Conservation (phyloP, 2,888 invertebrate species). For the Hypomecis atomaria region DNA sequence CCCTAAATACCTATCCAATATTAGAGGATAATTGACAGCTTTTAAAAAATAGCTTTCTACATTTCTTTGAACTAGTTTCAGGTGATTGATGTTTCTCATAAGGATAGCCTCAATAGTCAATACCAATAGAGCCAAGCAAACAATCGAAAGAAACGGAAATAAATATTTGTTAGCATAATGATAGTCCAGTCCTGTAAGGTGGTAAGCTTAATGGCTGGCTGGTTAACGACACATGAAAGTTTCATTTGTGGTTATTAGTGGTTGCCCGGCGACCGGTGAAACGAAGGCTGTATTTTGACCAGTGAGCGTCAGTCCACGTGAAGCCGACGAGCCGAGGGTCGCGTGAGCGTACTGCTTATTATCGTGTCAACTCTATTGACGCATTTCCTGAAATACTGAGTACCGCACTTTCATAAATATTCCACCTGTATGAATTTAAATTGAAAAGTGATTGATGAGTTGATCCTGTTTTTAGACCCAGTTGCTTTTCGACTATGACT, state of each 20-base stretch:
- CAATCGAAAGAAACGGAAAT: constrained; percentile 10
- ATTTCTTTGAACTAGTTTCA: constrained; percentile 9
- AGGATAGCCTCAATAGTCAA: constrained; percentile 2
- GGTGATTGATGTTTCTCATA: constrained; percentile 5
- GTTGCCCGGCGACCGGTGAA: constrained; percentile 75
- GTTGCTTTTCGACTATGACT: not conserved
- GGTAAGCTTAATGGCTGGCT: constrained; percentile 42
- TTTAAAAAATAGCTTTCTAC: not conserved
- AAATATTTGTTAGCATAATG: constrained; percentile 28
- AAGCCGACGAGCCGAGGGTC: constrained; percentile 54
- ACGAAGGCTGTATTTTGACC: constrained; percentile 75
- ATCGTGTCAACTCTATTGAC: constrained; percentile 42
- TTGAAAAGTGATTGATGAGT: constrained; percentile 33
- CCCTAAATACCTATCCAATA: not conserved
- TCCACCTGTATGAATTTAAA: constrained; percentile 26
- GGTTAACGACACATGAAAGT: constrained; percentile 62
- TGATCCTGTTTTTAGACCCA: constrained; percentile 9
- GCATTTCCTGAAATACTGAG: constrained; percentile 31
- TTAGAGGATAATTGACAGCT: not conserved
- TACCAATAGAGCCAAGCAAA: not conserved
- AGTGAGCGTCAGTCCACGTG: constrained; percentile 72
- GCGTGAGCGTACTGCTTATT: constrained; percentile 44
- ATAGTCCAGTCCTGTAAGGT: constrained; percentile 27
- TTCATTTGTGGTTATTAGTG: constrained; percentile 79
- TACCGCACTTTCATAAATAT: constrained; percentile 18